Evolutionary conservation across 2,888 invertebrate species (phyloP).

Genomic region (Alsophila aescularia): DNA sequence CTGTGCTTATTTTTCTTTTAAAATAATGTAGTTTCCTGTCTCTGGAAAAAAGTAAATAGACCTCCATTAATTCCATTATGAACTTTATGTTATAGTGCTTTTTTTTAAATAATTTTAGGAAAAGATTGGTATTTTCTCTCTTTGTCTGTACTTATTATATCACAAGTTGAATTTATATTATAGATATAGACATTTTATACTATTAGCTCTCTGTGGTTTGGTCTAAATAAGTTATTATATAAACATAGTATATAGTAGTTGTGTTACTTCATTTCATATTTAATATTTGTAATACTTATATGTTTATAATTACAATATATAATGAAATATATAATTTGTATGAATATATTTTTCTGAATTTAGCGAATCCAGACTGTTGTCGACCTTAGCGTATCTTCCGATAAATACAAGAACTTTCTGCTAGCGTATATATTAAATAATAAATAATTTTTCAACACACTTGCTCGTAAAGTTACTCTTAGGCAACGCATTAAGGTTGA

Average conservation of each 20-base stretch:
- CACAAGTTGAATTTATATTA: constrained; percentile 56
- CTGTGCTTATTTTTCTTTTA: no score
- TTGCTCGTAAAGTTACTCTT: no score
- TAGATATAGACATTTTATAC: constrained; percentile 33
- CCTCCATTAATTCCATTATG: no score
- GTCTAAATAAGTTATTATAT: constrained; percentile 21
- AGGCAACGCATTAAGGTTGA: no score
- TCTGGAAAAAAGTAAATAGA: no score
- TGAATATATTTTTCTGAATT: not conserved
- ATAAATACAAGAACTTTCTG: no score
- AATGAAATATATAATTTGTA: not conserved
- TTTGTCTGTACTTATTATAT: constrained; percentile 8
- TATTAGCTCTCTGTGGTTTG: constrained; percentile 22
- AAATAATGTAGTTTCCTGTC: no score
- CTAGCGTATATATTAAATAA: no score
- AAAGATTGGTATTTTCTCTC: not conserved
- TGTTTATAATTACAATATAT: not conserved
- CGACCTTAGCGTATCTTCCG: no score
- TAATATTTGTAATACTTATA: not conserved
- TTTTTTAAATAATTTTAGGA: not conserved
- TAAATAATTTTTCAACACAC: no score
- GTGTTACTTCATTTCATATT: constrained; percentile 1
- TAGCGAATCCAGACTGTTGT: not conserved
- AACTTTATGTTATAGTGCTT: no score
- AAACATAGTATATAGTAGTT: constrained; percentile 4